Base-by-base conservation (phyloP, 64 coral and sea anemone species). In the Montipora capricornis region DNA sequence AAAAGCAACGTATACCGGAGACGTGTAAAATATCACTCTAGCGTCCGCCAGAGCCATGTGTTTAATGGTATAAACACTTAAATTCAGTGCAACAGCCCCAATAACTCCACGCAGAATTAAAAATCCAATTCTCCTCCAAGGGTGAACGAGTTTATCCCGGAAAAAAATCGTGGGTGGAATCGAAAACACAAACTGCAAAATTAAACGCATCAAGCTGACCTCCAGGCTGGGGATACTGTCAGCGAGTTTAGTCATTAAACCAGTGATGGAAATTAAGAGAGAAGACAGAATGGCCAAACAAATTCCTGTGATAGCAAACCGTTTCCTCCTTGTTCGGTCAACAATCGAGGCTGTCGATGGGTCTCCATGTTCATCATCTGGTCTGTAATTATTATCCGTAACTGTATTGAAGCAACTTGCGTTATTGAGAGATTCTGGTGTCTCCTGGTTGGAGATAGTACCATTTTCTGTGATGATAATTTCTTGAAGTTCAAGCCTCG, bases 31-130 rank as follows among this genome's bases (percentile, higher is more conserved):
- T n/a, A 95, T 83, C 29, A 95, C 93, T 19, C 58, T 95, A 5
- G 93, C 93, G 26, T 95, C 93, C 0, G 78, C 88, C 19, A 95
- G 12, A 16, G 87, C 80, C 79, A 95, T 90, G 59, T 90, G 80
- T 53, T 95, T 80, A 5, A 95, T 71, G 5, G 93, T 58, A 17
- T 90, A 95, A 45, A 79, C 44, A 5, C 8, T 13, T 14, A 81
- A 76, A 9, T 49, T 51, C 73, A 95, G 26, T n/a, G 66, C 88
- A 47, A 50, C 53, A 6, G 51, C 44, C 45, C 88, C 87, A 7
- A 26, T 11, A 17, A 51, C n/a, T 26, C 87, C 87, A 5, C 87
- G 64, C 1, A 90, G 14, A 20, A 94, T 1, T 20, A 94, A 47
- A 83, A 70, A 78, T 20, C 15, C 20, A 2, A 16, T 87, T 12